Evolutionary conservation across 2,113 vertebrate species (phyloP).

Genomic region (Eudorcas thomsonii): DNA sequence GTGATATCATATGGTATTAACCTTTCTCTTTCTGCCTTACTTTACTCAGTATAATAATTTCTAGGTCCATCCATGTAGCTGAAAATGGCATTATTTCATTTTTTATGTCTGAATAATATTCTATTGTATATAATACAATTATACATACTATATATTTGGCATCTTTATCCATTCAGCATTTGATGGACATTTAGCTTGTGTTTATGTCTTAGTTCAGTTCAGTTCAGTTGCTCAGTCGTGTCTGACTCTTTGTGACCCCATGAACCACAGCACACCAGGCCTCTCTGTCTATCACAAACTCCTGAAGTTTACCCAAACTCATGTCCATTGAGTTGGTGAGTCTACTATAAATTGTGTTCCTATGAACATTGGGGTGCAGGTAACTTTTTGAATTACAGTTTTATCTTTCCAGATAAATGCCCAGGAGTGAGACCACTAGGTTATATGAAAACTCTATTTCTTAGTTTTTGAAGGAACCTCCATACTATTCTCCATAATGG

Average conservation of each 20-base stretch:
- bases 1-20: background rate
- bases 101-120: background rate
- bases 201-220: background rate
- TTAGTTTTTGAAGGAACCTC: background rate
- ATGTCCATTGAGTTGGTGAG: background rate
- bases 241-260: background rate
- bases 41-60: background rate
- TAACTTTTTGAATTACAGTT: background rate
- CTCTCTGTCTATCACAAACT: background rate
- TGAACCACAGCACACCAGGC: background rate
- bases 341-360: background rate
- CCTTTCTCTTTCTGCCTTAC: background rate
- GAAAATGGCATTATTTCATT: background rate
- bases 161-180: background rate
- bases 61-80: background rate
- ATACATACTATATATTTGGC: background rate
- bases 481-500: background rate
- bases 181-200: background rate
- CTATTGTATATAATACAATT: background rate
- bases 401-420: background rate
- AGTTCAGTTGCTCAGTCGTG: fast-evolving
- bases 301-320: background rate
- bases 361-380: background rate
- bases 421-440: background rate
- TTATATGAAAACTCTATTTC: background rate